Evolutionary conservation across 2,797 vertebrate species (phyloP).

Genomic region (Rhinichthys osculus): DNA sequence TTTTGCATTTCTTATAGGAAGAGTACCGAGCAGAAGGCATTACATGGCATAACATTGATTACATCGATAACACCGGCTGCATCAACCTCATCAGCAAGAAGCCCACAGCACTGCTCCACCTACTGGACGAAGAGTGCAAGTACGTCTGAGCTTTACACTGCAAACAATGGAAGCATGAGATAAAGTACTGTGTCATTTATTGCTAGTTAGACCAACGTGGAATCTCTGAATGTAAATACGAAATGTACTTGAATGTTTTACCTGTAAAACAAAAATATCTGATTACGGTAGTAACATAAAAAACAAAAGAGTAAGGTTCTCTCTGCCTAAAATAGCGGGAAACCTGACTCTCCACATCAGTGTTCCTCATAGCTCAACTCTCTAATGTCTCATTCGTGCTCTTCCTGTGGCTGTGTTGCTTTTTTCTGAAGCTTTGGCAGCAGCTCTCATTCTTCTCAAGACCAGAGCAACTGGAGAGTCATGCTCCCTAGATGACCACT

Average conservation of each 20-base stretch:
- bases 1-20: slow-evolving; percentile 79
- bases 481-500: too few relatives aligned
- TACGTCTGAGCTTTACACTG: slow-evolving; percentile 74
- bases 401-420: slow-evolving; percentile 65
- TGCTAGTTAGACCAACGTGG: neutral
- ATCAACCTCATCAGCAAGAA: slow-evolving; percentile 98
- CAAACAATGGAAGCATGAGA: neutral
- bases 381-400: slow-evolving; percentile 68
- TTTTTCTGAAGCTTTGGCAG: slow-evolving; percentile 64
- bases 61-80: slow-evolving; percentile 94
- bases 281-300: neutral
- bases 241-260: neutral
- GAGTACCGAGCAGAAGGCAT: slow-evolving; percentile 93
- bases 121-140: slow-evolving; percentile 99
- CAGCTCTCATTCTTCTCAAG: slow-evolving; percentile 44
- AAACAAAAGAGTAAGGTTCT: neutral
- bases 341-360: slow-evolving; percentile 26
- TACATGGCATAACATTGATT: slow-evolving; percentile 95
- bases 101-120: slow-evolving; percentile 93
- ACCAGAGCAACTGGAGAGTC: neutral
- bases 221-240: neutral
- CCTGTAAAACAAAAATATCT: neutral
- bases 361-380: slow-evolving; percentile 49
- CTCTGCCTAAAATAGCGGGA: slow-evolving; percentile 50
- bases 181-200: neutral